Percentiles rank a stretch among this genome's conserved stretches.
phyloP scores from a whole-genome alignment of 1,140 invertebrate genomes.

The Agrypnia vestita region DNA sequence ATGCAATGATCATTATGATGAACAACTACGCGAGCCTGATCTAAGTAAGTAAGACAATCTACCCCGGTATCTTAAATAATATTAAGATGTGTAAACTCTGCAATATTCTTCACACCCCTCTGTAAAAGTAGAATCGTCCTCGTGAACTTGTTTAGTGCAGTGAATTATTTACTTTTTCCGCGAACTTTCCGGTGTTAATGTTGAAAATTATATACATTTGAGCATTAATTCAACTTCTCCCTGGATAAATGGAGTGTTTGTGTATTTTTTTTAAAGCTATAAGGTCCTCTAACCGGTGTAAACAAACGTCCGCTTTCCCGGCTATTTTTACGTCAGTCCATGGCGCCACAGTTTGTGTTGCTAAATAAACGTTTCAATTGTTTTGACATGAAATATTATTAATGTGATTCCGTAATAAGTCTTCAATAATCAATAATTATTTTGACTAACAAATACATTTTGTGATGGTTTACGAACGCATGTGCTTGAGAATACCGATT shows the following conservation, averaged over 20 bases:
- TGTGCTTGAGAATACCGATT: too few species aligned
- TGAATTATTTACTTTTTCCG: constrained; percentile 25
- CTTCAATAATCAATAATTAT: neutral
- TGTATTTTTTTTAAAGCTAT: constrained; percentile 24
- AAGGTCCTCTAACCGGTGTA: constrained; percentile 68
- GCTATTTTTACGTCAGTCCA: constrained; percentile 60
- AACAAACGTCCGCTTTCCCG: constrained; percentile 73
- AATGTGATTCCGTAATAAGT: neutral
- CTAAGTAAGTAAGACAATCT: too few species aligned
- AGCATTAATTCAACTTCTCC: neutral
- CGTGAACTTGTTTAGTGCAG: constrained; percentile 30
- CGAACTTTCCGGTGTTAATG: neutral
- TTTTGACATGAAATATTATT: neutral
- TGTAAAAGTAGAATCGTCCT: constrained; percentile 39
- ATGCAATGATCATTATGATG: too few species aligned
- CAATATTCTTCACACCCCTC: constrained; percentile 40
- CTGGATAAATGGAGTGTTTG: neutral
- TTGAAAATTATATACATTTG: constrained; percentile 24
- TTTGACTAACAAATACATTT: neutral
- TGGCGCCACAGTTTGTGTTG: constrained; percentile 3
- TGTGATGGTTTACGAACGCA: neutral
- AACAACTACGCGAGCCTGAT: too few species aligned
- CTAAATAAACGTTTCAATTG: constrained; percentile 17
- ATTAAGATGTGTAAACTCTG: constrained; percentile 6
- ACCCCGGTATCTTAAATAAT: too few species aligned